A percentile compares a stretch with the other conserved stretches of the same genome.
These are phyloP conservation scores for Agonopterix heracliana DNA, from an alignment of 2,888 invertebrate genomes.

Conservation along the genomic window DNA sequence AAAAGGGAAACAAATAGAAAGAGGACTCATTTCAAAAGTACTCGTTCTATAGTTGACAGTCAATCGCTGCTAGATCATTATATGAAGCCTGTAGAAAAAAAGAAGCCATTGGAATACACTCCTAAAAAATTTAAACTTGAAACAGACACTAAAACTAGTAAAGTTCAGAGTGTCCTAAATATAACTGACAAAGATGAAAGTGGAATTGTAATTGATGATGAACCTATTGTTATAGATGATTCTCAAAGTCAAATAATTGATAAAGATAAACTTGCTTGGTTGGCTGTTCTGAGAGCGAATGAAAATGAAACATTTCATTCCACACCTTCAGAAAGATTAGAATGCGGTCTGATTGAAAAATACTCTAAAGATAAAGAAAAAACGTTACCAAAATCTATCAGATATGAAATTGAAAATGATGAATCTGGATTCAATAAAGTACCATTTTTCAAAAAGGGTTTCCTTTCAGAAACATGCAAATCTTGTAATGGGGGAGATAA, in stretches of 20 bases:
- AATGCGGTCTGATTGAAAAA: constrained; percentile 7
- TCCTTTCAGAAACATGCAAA: constrained; percentile 33
- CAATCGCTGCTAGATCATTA: constrained; percentile 11
- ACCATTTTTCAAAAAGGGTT: constrained; percentile 47
- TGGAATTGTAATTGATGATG: constrained; percentile 43
- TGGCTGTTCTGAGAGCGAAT: constrained; percentile 45
- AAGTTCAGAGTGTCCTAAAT: background rate
- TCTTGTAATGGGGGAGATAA: constrained; percentile 20
- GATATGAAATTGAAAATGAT: background rate
- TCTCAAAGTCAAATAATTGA: constrained; percentile 35
- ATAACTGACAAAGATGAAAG: constrained; percentile 40
- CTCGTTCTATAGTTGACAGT: constrained; percentile 7
- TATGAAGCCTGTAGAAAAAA: constrained; percentile 4
- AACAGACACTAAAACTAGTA: constrained; percentile 4
- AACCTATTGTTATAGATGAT: constrained; percentile 44
- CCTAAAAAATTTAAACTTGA: constrained; percentile 10
- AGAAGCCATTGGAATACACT: constrained; percentile 8
- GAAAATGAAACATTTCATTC: constrained; percentile 20
- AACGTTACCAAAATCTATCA: background rate
- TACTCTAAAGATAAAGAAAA: constrained; percentile 3
- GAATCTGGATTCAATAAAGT: constrained; percentile 23
- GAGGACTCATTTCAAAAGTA: constrained; percentile 20
- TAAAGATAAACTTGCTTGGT: constrained; percentile 53
- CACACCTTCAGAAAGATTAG: constrained; percentile 16
- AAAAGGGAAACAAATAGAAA: constrained; percentile 6